Evolutionary conservation across 2,797 vertebrate species (phyloP), one percentile per base, ranked within the genome.

Genomic region (Margarornis squamiger): DNA sequence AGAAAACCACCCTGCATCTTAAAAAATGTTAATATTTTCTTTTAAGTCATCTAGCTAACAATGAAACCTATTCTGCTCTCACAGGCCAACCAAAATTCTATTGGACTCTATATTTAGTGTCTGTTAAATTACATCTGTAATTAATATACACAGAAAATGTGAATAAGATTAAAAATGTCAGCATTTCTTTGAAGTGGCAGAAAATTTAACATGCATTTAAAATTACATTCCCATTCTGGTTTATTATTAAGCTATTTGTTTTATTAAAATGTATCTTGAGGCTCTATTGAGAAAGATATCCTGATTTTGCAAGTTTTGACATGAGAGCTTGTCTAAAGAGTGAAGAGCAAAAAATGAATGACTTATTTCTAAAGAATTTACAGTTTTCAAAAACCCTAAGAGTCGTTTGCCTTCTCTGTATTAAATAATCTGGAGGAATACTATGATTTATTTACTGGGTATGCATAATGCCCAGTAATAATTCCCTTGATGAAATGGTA

Each of bases 91-190:
- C 7, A 68, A 77, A 86, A 68, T 81, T 67, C 22, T 80, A 45
- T 62, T 85, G 32, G n/a, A 32, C 4, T 84, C 51, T 83, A 65
- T 72, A 68, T 34, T 90, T 90, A 90, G 55, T 49, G 32, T 6
- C 7, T 82, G 27, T 38, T 88, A 93, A 88, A 88, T 94, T 90
- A 73, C n/a, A 70, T 76, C 55, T 81, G 26, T 90, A 86, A 92
- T 84, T 80, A 94, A 90, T 73, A 93, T 11, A 51, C 23, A 78
- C 2, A 52, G 46, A 70, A 91, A 93, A 84, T 63, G 20, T 84
- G n/a, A 90, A 49, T 72, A 90, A 68, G 46, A 94, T 84, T 78
- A 6, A 76, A 88, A 86, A 88, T 66, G 29, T 86, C 62, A 81
- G 36, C n/a, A 68, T 88, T 90, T 86, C 12, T 92, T 94, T 94